phyloP scores from a whole-genome alignment of 1,140 invertebrate species.

The Drosophila ficusphila region DNA sequence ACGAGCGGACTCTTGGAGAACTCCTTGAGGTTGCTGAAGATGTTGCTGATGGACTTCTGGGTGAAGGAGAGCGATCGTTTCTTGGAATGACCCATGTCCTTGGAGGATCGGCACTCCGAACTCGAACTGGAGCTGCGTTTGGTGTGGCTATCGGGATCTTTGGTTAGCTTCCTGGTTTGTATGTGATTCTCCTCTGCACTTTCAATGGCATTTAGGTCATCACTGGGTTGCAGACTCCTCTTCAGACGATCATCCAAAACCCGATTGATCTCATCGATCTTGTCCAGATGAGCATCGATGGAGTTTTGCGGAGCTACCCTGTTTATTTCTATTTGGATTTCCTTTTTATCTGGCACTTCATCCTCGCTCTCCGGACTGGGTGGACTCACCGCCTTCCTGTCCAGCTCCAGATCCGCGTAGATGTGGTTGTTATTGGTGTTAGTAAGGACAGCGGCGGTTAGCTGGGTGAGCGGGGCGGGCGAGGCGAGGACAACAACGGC shows the following conservation, averaged over 20 bases:
- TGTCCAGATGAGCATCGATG: conserved; percentile 78
- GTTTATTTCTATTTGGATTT: conserved; percentile 73
- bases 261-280: conserved; percentile 77
- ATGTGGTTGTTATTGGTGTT: conserved; percentile 81
- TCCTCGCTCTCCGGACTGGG: conserved; percentile 37
- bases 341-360: conserved; percentile 7
- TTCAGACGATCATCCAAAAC: conserved; percentile 76
- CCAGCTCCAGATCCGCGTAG: conserved; percentile 75
- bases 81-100: conserved; percentile 48
- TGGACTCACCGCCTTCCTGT: background rate
- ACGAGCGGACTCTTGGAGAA: conserved; percentile 72
- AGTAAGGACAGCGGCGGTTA: conserved; percentile 55
- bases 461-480: conserved; percentile 33
- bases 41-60: conserved; percentile 77
- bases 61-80: conserved; percentile 79
- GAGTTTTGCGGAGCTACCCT: conserved; percentile 57
- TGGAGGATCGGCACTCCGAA: conserved; percentile 65
- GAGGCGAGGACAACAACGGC: conserved; percentile 27
- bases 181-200: conserved; percentile 27
- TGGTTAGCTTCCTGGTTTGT: conserved; percentile 14
- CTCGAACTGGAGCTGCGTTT: conserved; percentile 74
- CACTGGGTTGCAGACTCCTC: conserved; percentile 40
- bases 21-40: conserved; percentile 78
- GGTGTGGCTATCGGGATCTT: conserved; percentile 44
- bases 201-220: conserved; percentile 73